phyloP scores from a whole-genome alignment of 2,888 invertebrate genomes.

The Tanypteryx hageni region DNA sequence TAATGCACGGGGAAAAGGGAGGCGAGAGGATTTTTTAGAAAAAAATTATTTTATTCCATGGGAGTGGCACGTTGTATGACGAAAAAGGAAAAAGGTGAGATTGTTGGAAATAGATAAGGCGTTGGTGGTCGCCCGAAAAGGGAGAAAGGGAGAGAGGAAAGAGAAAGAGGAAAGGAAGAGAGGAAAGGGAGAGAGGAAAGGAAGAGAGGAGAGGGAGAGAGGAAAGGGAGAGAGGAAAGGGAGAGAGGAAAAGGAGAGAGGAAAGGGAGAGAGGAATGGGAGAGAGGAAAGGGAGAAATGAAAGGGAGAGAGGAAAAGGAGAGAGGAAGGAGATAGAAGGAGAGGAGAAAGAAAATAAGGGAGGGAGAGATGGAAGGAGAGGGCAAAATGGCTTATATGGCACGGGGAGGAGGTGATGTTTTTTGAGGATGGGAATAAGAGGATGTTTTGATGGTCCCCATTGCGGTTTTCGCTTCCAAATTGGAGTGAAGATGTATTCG shows the following conservation, averaged over 20 bases:
- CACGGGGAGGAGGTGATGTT: background rate
- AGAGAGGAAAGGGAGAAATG: background rate
- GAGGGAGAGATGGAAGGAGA: background rate
- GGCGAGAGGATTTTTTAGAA: background rate
- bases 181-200: background rate
- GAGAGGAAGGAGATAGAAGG: background rate
- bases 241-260: background rate
- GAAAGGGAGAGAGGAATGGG: background rate
- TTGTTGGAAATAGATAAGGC: slow-evolving; percentile 4
- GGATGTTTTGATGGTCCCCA: background rate
- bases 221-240: background rate
- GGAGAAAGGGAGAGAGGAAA: background rate
- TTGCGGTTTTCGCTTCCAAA: background rate
- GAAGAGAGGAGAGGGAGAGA: background rate
- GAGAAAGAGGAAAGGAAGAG: background rate
- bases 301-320: background rate
- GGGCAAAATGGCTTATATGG: background rate
- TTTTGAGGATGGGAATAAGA: slow-evolving; percentile 17
- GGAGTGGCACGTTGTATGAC: background rate
- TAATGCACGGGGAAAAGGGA: background rate
- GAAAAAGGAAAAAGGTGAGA: background rate
- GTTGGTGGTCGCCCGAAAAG: background rate
- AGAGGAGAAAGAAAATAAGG: background rate
- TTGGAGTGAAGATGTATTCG: background rate
- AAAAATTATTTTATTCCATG: background rate